Evolutionary conservation across 2,113 vertebrate species (phyloP).

Genomic region (Gymnobelideus leadbeateri): DNA sequence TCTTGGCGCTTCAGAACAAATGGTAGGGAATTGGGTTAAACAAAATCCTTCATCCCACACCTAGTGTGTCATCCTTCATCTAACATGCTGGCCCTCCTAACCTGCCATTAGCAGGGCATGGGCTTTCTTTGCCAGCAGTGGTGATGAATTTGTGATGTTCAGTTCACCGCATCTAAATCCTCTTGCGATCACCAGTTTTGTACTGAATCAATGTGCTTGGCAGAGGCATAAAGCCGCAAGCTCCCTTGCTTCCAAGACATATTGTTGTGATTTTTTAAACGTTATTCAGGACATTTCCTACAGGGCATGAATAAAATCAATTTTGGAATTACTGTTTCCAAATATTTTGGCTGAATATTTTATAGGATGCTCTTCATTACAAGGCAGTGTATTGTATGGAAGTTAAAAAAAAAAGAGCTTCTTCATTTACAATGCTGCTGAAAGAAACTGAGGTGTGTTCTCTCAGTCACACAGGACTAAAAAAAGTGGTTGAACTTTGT

Average conservation of each 20-base stretch:
- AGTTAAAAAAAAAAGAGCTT: background rate
- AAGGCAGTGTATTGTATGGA: background rate
- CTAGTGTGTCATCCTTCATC: background rate
- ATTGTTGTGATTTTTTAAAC: background rate
- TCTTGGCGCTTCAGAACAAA: background rate
- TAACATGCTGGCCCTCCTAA: background rate
- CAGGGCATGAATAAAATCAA: background rate
- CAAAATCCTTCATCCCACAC: background rate
- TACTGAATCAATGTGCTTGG: background rate
- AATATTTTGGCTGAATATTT: background rate
- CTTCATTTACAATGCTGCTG: conserved; percentile 35
- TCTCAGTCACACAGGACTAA: background rate
- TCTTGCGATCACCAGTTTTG: background rate
- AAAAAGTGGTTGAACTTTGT: conserved; percentile 5
- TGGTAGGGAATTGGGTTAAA: background rate
- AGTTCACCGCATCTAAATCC: background rate
- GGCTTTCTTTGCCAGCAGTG: background rate
- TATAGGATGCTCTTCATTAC: background rate
- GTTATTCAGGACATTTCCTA: background rate
- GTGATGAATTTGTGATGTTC: background rate
- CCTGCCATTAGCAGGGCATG: background rate
- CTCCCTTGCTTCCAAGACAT: background rate
- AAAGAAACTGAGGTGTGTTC: background rate
- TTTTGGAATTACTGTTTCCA: background rate
- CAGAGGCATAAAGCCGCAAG: background rate